phyloP scores from a whole-genome alignment of 2,888 invertebrate species.

The Erynnis tages region DNA sequence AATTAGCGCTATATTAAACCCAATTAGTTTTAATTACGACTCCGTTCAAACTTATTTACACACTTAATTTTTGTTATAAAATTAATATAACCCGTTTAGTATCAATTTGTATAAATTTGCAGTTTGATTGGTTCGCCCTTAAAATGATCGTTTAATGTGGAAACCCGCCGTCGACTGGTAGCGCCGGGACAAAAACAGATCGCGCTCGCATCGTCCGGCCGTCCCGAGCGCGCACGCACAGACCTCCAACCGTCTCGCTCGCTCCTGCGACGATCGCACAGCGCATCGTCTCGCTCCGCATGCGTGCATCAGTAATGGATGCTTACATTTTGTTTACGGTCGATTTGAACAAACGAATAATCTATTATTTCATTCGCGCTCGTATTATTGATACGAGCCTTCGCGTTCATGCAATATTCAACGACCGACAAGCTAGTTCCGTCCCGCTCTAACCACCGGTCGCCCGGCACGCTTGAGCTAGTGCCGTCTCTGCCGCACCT shows the following conservation, averaged over 20 bases:
- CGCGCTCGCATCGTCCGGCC: constrained; percentile 52
- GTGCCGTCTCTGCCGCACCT: constrained; percentile 47
- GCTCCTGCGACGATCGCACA: constrained; percentile 29
- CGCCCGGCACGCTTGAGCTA: neutral
- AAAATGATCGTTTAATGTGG: constrained; percentile 80
- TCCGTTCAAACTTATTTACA: constrained; percentile 79
- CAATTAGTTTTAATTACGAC: constrained; percentile 79
- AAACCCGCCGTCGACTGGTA: constrained; percentile 75
- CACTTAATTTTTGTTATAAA: constrained; percentile 82
- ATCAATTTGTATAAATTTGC: constrained; percentile 81
- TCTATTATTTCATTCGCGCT: constrained; percentile 81
- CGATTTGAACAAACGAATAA: constrained; percentile 81
- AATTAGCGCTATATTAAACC: constrained; percentile 76
- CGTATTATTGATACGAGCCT: constrained; percentile 79
- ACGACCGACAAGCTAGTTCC: constrained; percentile 44
- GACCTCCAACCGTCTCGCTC: constrained; percentile 52
- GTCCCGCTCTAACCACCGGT: constrained; percentile 46
- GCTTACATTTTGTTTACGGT: constrained; percentile 80
- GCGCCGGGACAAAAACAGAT: constrained; percentile 76
- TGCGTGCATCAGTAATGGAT: constrained; percentile 71
- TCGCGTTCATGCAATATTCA: constrained; percentile 75
- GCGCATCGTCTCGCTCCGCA: constrained; percentile 41
- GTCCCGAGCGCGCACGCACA: constrained; percentile 30
- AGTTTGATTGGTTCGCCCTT: constrained; percentile 80
- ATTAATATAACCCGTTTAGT: constrained; percentile 82